Conservation (phyloP, 2,113 vertebrate species). For the Platycercus adscitus region DNA sequence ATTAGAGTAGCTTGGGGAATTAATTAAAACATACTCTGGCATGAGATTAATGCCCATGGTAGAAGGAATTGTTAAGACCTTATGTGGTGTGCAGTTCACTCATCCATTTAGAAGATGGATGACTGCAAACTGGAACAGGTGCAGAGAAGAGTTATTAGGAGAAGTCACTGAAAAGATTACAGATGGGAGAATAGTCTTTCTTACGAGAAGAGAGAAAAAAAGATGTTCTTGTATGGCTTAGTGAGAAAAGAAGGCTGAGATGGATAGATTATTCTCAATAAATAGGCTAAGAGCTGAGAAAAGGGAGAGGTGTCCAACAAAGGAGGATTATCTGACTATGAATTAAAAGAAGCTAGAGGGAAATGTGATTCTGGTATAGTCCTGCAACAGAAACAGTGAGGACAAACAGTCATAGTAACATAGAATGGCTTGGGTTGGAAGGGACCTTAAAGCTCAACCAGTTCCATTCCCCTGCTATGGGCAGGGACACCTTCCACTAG, state of each 20-base stretch:
- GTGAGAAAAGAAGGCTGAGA: background rate
- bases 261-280: background rate
- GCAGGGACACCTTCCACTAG: background rate
- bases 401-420: background rate
- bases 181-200: background rate
- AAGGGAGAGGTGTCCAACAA: background rate
- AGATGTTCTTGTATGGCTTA: background rate
- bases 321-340: background rate
- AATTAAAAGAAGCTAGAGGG: background rate
- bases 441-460: background rate
- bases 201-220: background rate
- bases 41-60: constrained; percentile 23
- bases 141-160: constrained; percentile 12
- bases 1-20: background rate
- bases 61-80: constrained; percentile 12
- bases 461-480: background rate
- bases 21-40: constrained; percentile 36
- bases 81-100: background rate
- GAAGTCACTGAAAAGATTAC: background rate
- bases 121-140: background rate
- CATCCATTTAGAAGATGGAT: constrained; percentile 16
- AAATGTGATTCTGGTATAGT: background rate
- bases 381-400: background rate
- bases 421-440: background rate
- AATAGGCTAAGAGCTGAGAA: background rate